These are phyloP conservation scores for Urocitellus parryii DNA, from an alignment of 2,113 vertebrate species.

Conservation along the genomic window DNA sequence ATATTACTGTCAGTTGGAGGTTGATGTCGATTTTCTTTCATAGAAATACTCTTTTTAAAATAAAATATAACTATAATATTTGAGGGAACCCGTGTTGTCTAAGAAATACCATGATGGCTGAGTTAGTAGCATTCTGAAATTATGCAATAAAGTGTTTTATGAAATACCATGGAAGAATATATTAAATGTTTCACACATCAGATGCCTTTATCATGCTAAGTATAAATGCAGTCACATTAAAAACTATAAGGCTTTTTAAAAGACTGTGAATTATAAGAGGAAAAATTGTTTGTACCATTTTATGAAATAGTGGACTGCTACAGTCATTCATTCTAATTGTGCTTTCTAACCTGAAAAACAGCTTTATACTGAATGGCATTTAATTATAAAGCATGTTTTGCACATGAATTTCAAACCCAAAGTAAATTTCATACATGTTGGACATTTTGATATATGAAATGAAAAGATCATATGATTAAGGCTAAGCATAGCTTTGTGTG, in stretches of 20 bases:
- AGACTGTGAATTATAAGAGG: not conserved
- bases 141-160: not conserved
- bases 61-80: not conserved
- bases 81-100: not conserved
- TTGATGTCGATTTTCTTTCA: not conserved
- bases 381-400: constrained; percentile 42
- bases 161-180: not conserved
- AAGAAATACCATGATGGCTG: not conserved
- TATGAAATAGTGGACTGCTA: not conserved
- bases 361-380: not conserved
- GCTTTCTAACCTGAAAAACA: not conserved
- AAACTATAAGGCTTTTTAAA: not conserved
- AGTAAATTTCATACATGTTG: constrained; percentile 20
- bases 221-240: not conserved
- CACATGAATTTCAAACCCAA: constrained; percentile 21
- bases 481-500: not conserved
- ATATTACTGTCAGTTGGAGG: not conserved
- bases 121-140: not conserved
- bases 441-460: not conserved
- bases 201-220: not conserved
- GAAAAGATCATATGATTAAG: not conserved
- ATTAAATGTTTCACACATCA: constrained; percentile 37
- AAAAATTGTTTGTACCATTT: not conserved
- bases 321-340: not conserved
- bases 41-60: not conserved